Conservation (phyloP, 2,113 vertebrate genomes). For the Microtus oregoni region DNA sequence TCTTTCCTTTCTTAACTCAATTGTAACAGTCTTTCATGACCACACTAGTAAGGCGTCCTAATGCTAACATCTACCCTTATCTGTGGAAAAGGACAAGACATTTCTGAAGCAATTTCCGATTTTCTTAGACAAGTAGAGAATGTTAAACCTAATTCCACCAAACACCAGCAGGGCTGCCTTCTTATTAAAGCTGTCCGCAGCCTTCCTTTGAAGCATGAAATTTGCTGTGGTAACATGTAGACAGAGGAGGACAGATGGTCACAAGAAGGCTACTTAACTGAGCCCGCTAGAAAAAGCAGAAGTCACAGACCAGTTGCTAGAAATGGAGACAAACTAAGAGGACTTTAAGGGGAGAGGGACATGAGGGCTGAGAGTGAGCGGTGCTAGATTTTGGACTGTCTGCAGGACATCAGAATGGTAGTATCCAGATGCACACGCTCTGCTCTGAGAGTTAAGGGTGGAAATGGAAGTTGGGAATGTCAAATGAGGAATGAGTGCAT, state of each 20-base stretch:
- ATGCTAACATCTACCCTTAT: background rate
- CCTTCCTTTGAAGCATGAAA: background rate
- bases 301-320: background rate
- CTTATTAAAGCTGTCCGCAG: background rate
- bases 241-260: background rate
- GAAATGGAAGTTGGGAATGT: background rate
- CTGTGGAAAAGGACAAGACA: background rate
- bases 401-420: background rate
- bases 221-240: rapidly evolving
- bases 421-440: background rate
- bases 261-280: background rate
- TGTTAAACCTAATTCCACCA: background rate
- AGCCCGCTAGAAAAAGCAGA: background rate
- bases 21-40: background rate
- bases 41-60: background rate
- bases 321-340: background rate
- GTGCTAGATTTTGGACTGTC: background rate
- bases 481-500: background rate
- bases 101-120: background rate
- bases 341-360: background rate
- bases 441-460: background rate
- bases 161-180: background rate
- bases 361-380: background rate
- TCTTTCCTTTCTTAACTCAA: background rate
- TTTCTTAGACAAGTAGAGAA: background rate